Base-by-base conservation (phyloP, 92 coral and sea anemone species). In the Epizoanthus scotinus region DNA sequence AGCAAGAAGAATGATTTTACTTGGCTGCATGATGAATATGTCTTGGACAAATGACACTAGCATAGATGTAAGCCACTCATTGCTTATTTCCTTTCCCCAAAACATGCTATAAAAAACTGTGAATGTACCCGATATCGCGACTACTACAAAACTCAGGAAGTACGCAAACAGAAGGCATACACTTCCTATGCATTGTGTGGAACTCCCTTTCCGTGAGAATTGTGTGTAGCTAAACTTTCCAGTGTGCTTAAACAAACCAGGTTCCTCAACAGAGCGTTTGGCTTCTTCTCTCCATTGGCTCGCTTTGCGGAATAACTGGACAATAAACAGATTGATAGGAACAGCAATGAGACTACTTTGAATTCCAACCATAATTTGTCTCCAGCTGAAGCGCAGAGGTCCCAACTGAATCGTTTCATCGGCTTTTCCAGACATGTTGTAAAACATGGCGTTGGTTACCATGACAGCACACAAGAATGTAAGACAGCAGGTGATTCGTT, bases 371-470 rank as follows among this genome's bases (percentile, higher is more conserved):
- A 91, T 26, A 22, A 91, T 73, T 56, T 91, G 94, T 19, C 86
- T 52, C 81, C 88, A 83, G 34, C 89, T 79, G 77, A 91, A 82
- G 70, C 79, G 83, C 70, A 91, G 55, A 34, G 90, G 94, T 9
- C 94, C 94, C 1, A 91, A 42, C 36, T 84, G 89, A 62, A 87
- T 81, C 6, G 83, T 67, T 5, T 71, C 50, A 8, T 81, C 89
- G 0, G 86, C 59, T 26, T 83, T 81, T 2, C 50, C 34, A 31
- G 69, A 61, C 12, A 84, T 47, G 58, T 73, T 84, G 63, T 91
- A 91, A 77, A 91, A 91, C 95, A 91, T 89, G 34, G 95, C 95
- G 72, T 89, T 89, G 15, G 88, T 87, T 14, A 91, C 78, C 92
- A 89, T 91, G 40, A 89, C 89, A 31, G 89, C 84, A 31, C 89